phyloP scores from a whole-genome alignment of 1,140 invertebrate species.

The Leptestheria dahalacensis region DNA sequence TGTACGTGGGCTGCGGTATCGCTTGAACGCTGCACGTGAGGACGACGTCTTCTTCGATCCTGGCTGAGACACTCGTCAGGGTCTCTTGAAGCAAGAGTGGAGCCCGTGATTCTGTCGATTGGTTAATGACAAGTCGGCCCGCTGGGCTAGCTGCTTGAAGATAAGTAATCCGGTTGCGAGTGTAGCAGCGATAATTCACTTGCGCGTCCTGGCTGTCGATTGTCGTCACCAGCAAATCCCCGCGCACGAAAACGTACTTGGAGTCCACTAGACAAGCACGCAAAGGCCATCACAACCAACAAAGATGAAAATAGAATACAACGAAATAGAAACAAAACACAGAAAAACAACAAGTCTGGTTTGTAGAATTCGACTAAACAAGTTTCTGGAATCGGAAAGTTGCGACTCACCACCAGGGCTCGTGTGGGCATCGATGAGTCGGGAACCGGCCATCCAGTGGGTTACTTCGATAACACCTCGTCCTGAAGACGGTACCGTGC shows the following conservation, averaged over 20 bases:
- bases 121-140: not conserved
- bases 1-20: not conserved
- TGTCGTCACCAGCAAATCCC: not conserved
- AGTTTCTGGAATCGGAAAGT: too few relatives aligned
- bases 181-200: not conserved
- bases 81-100: not conserved
- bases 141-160: not conserved
- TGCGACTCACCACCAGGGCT: not conserved
- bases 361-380: too few relatives aligned
- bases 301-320: too few relatives aligned
- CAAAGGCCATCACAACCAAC: too few relatives aligned
- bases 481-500: not conserved
- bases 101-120: not conserved
- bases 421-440: not conserved
- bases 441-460: not conserved
- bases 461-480: not conserved
- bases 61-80: not conserved
- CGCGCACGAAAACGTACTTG: not conserved
- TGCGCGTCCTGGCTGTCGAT: not conserved
- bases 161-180: not conserved
- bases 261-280: not conserved
- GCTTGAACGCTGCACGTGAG: not conserved
- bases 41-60: not conserved
- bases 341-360: too few relatives aligned
- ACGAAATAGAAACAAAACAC: too few relatives aligned